Percentiles rank a stretch among this genome's conserved stretches.
Evolutionary conservation across 37 sponge, comb jelly and placozoan species (phyloP).

Genomic region (Oscarella lobularis): DNA sequence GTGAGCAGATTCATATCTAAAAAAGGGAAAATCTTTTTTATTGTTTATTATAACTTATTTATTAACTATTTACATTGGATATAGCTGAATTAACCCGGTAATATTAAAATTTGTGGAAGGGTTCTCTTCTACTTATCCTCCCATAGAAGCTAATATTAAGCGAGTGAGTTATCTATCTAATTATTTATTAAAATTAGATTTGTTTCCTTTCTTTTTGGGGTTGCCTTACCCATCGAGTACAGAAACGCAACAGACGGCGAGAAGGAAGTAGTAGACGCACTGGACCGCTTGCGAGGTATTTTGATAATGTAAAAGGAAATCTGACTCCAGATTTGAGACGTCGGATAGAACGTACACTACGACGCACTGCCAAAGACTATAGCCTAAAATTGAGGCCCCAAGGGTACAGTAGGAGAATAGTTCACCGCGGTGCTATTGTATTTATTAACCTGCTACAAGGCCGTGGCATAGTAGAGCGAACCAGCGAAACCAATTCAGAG

Average conservation of each 20-base stretch:
- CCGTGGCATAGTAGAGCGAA: not conserved
- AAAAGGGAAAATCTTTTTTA: not conserved
- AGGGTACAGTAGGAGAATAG: too few relatives aligned
- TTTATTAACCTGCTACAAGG: not conserved
- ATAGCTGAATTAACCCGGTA: not conserved
- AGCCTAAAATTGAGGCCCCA: not conserved
- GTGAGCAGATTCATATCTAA: not conserved
- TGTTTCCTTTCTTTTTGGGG: not conserved
- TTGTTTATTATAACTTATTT: not conserved
- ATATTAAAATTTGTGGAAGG: not conserved
- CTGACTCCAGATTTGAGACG: not conserved
- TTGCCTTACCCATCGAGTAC: not conserved
- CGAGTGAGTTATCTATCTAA: not conserved
- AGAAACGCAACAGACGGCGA: not conserved
- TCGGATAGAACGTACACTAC: not conserved
- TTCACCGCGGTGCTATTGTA: too few relatives aligned
- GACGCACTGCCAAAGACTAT: constrained; percentile 1
- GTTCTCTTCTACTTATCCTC: not conserved
- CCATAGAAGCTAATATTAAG: too few relatives aligned
- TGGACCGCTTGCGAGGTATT: not conserved
- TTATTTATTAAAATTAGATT: not conserved
- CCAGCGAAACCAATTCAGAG: not conserved
- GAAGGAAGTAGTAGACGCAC: not conserved
- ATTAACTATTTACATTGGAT: not conserved
- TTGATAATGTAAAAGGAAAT: not conserved